Evolutionary conservation across 2,113 vertebrate species (phyloP), one percentile per base, ranked within the genome.

Genomic region (Oriolus oriolus): DNA sequence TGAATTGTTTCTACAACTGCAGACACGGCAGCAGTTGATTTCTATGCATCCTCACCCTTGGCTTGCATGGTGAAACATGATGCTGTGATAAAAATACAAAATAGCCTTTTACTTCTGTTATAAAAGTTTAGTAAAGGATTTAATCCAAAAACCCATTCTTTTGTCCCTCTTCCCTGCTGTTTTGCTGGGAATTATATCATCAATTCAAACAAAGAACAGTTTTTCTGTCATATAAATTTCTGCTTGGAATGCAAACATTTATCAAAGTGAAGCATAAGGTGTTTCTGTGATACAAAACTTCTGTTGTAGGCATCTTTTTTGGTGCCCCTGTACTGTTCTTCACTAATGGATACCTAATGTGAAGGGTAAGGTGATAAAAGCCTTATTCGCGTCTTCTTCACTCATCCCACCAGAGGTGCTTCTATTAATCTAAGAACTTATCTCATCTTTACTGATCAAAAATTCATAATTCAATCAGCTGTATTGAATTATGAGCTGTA

Each of bases 1-100:
- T 4, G 30, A 80, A 37, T 50, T 14, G 14, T 28, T 91, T 71
- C 86, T 80, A 42, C 1, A 1, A 4, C 24, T 0, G 0, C 33
- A 64, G 44, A 52, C 52, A 82, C n/a, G 16, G 18, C 39, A 75
- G 33, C 22, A 42, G 33, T 3, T 2, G 2, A 35, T 45, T 41
- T 68, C 59, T 45, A n/a, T 27, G n/a, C 17, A 65, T 30, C 16
- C 52, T 9, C 31, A 37, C 5, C 37, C 39, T 45, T 56, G 35
- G 30, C 39, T 73, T 42, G 17, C 47, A 44, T 7, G 18, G 35
- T 47, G 26, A 85, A 88, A 66, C 37, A 8, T 1, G 12, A 56
- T 30, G 22, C 33, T 31, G 54, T 15, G 20, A 23, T 50, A 69
- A 64, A 76, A 73, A 47, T 31, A 57, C 15, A 80, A 21, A 84